Evolutionary conservation across 2,113 vertebrate species (phyloP), one percentile per base, ranked within the genome.

Genomic region (Tapirus terrestris): DNA sequence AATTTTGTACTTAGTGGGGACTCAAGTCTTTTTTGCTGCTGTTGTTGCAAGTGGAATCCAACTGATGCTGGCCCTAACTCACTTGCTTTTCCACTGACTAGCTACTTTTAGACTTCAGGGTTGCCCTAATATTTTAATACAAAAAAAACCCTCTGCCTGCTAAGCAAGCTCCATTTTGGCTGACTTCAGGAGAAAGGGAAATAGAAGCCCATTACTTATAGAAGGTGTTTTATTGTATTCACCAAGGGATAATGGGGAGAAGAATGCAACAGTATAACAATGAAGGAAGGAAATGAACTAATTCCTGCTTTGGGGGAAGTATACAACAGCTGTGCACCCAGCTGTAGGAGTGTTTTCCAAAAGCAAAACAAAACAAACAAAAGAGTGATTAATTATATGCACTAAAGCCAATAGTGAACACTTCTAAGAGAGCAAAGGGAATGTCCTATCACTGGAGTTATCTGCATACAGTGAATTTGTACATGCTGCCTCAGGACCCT

Each of bases 201-300:
- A 61, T 93, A 73, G 23, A 88, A 82, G 23, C 36, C 61, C 76
- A 68, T 94, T 91, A 33, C 29, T 81, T 94, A 67, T 10, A 45
- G 68, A 87, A 89, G 89, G 75, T 97, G 86, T 97, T 96, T 97
- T 95, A 80, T 96, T 96, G 91, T 88, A 45, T 76, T 95, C 72
- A 39, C 72, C 67, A 67, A 68, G 96, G 75, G 60, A 93, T 43
- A 70, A 60, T 45, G 36, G 81, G 85, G 58, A 90, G 73, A 83
- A 76, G 31, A 96, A 70, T n/a, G 73, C 20, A 61, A 70, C 89
- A 33, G n/a, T 89, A 6, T 87, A 91, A 97, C 87, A 96, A 97
- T 77, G 83, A 89, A 92, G 61, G 95, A 77, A 98, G 95, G 96
- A 96, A 98, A 94, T 97, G 89, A 96, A 87, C 48, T 39, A 87